phyloP scores from a whole-genome alignment of 2,113 vertebrate species.

The Oryzias woworae region DNA sequence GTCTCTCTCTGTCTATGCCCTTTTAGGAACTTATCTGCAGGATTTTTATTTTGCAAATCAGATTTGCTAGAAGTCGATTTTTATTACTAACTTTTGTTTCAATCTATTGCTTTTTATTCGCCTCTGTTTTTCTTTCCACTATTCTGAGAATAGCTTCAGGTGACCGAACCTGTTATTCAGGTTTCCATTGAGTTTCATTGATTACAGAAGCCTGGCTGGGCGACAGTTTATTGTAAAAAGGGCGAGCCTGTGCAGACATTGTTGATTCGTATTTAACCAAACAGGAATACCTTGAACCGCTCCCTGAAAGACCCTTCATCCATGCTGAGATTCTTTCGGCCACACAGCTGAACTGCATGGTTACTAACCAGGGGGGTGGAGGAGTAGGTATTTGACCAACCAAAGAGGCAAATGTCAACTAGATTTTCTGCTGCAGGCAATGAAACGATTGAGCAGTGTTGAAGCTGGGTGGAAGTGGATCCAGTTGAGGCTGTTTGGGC shows the following conservation, averaged over 20 bases:
- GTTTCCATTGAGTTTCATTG: not conserved
- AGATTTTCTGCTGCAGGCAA: slow-evolving; percentile 40
- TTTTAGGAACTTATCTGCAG: not conserved
- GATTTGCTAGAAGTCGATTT: too few relatives aligned
- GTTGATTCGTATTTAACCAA: too few relatives aligned
- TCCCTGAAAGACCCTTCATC: too few relatives aligned
- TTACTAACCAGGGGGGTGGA: slow-evolving; percentile 22
- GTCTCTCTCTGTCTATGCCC: not conserved
- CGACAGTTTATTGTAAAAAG: too few relatives aligned
- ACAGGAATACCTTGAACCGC: too few relatives aligned
- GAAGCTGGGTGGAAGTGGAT: slow-evolving; percentile 6
- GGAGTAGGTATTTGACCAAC: slow-evolving; percentile 5
- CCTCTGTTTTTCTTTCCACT: not conserved
- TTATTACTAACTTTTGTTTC: too few relatives aligned
- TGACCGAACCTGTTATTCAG: not conserved
- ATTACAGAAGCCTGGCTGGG: not conserved
- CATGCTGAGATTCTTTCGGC: too few relatives aligned
- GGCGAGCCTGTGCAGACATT: too few relatives aligned
- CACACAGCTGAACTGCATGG: slow-evolving; percentile 7
- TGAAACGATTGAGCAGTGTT: slow-evolving; percentile 20
- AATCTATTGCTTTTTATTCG: not conserved
- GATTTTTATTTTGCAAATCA: too few relatives aligned
- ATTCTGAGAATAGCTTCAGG: not conserved
- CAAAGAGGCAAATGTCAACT: slow-evolving; percentile 34
- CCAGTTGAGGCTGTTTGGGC: slow-evolving; percentile 29